A percentile compares a stretch with the other conserved stretches of the same genome.
Conservation (phyloP, 2,113 vertebrate genomes). For the Actenoides hombroni region DNA sequence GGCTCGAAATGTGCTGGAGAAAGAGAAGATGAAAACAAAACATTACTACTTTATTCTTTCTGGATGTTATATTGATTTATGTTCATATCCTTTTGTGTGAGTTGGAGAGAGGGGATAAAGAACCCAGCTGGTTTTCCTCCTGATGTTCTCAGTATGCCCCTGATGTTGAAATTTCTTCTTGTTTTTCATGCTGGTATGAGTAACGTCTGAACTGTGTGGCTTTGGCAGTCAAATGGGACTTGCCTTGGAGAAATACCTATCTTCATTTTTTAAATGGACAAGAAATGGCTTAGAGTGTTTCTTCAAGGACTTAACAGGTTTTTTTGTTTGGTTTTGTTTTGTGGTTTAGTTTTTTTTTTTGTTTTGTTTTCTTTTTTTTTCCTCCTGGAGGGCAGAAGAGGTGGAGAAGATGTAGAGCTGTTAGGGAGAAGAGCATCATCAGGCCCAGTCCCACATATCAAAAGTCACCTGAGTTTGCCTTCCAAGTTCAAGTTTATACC, state of each 20-base stretch:
- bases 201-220: not conserved
- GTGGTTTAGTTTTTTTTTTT: too few relatives aligned
- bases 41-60: not conserved
- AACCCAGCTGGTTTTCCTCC: not conserved
- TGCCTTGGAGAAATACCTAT: not conserved
- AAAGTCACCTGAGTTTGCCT: not conserved
- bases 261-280: not conserved
- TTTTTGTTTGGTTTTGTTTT: too few relatives aligned
- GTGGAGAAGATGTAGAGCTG: not conserved
- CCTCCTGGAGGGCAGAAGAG: not conserved
- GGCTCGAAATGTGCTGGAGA: not conserved
- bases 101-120: not conserved
- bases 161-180: not conserved
- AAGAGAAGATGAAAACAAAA: not conserved
- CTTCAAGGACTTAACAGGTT: not conserved
- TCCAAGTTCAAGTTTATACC: not conserved
- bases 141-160: accelerated
- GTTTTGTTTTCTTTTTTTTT: too few relatives aligned
- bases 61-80: not conserved
- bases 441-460: not conserved
- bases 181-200: not conserved
- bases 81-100: not conserved
- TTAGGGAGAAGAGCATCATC: not conserved
- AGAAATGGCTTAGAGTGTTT: not conserved
- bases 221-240: not conserved